Conservation (phyloP, 1,140 invertebrate species). For the Tetramorium parvispinum region DNA sequence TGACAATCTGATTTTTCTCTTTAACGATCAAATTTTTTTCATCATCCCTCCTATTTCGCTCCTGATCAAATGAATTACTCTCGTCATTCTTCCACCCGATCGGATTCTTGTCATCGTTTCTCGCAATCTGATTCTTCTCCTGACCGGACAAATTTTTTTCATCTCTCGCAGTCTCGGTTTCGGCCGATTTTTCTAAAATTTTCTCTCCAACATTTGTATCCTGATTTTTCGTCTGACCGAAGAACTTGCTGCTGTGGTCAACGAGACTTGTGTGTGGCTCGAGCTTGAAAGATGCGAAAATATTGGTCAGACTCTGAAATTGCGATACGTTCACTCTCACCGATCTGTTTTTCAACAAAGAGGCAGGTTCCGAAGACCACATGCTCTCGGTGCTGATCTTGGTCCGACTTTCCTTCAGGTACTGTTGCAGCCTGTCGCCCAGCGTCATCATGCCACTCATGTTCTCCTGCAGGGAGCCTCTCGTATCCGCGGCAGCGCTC, state of each 20-base stretch:
- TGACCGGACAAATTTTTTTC: background rate
- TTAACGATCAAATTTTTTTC: background rate
- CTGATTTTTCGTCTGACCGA: conserved; percentile 14
- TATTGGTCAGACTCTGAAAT: conserved; percentile 64
- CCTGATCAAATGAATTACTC: background rate
- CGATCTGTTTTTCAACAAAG: conserved; percentile 58
- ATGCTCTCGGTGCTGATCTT: conserved; percentile 29
- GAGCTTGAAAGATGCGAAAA: conserved; percentile 68
- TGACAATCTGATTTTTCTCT: conserved; percentile 5
- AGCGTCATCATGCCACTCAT: conserved; percentile 72
- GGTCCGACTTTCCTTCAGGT: conserved; percentile 69
- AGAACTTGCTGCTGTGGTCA: conserved; percentile 44
- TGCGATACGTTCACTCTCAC: conserved; percentile 70
- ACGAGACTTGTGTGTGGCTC: conserved; percentile 32
- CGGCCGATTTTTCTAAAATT: background rate
- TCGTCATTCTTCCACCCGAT: background rate
- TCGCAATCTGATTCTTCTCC: background rate
- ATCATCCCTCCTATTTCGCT: background rate
- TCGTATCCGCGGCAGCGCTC: conserved; percentile 51
- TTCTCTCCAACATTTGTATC: background rate
- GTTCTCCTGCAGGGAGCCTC: conserved; percentile 68
- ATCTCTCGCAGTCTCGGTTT: background rate
- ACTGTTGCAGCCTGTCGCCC: conserved; percentile 77
- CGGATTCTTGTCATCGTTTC: background rate
- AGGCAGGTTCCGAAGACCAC: conserved; percentile 41